Conservation (phyloP, 2,888 invertebrate genomes). For the Drosophila nigritarsus region DNA sequence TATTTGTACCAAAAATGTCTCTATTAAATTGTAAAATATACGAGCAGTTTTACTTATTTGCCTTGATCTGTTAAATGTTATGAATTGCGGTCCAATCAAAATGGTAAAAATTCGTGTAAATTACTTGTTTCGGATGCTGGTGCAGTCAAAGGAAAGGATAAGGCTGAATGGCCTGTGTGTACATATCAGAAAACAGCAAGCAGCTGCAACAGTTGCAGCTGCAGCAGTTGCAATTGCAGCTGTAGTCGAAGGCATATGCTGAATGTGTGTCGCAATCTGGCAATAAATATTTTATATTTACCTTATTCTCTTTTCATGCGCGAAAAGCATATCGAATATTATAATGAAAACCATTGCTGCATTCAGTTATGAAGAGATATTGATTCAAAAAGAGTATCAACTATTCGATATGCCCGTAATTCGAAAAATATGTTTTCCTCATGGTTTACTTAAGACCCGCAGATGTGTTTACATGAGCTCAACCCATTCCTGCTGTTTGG, state of each 20-base stretch:
- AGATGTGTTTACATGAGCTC: conserved; percentile 26
- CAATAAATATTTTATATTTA: conserved; percentile 75
- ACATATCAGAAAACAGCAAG: conserved; percentile 35
- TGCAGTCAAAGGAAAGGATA: conserved; percentile 67
- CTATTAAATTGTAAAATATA: conserved; percentile 65
- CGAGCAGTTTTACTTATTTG: conserved; percentile 22
- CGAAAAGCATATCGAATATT: conserved; percentile 19
- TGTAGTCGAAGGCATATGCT: conserved; percentile 24
- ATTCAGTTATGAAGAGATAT: neutral
- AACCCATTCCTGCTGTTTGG: conserved; percentile 3
- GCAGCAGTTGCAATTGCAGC: conserved; percentile 1
- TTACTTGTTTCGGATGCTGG: conserved; percentile 56
- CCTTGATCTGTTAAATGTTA: conserved; percentile 46
- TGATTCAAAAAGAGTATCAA: conserved; percentile 16
- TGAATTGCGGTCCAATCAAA: conserved; percentile 49
- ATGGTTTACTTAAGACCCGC: conserved; percentile 45
- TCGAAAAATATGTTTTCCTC: conserved; percentile 23
- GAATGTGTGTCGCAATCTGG: conserved; percentile 70
- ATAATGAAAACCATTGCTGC: neutral
- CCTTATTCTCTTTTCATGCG: conserved; percentile 32
- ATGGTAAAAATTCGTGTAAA: conserved; percentile 40
- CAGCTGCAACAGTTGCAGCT: conserved; percentile 10
- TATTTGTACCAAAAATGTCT: conserved; percentile 75
- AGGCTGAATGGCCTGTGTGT: conserved; percentile 54
- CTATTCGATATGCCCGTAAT: conserved; percentile 6